Evolutionary conservation across 2,888 invertebrate species (phyloP).

Genomic region (Caenorhabditis sp.): DNA sequence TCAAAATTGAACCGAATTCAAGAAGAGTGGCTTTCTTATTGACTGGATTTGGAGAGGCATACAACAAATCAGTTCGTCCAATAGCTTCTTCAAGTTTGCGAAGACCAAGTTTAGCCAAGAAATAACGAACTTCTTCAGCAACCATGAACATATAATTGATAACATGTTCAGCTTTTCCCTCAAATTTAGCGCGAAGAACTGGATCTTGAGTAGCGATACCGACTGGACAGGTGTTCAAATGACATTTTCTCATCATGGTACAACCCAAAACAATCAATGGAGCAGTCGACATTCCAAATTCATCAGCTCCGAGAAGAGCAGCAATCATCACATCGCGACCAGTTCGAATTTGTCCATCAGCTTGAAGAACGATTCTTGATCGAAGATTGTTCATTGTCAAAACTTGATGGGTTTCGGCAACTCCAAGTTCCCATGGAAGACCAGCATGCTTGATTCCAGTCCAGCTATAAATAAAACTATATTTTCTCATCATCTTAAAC

Average conservation of each 20-base stretch:
- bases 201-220: constrained; percentile 99
- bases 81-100: constrained; percentile 73
- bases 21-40: constrained; percentile 85
- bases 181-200: constrained; percentile 89
- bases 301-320: constrained; percentile 93
- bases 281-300: constrained; percentile 97
- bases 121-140: constrained; percentile 90
- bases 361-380: constrained; percentile 91
- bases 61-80: constrained; percentile 81
- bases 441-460: constrained; percentile 98
- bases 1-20: constrained; percentile 85
- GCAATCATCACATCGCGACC: constrained; percentile 96
- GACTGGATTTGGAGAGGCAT: constrained; percentile 79
- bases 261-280: constrained; percentile 97
- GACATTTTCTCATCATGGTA: constrained; percentile 99
- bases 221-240: constrained; percentile 97
- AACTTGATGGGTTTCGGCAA: constrained; percentile 96
- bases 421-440: constrained; percentile 96
- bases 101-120: constrained; percentile 91
- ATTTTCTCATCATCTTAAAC: neutral
- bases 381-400: constrained; percentile 74
- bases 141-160: constrained; percentile 96
- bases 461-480: constrained; percentile 76
- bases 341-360: constrained; percentile 92
- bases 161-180: constrained; percentile 95